Base-by-base conservation (phyloP, 2,113 vertebrate species). In the Aleadryas rufinucha region DNA sequence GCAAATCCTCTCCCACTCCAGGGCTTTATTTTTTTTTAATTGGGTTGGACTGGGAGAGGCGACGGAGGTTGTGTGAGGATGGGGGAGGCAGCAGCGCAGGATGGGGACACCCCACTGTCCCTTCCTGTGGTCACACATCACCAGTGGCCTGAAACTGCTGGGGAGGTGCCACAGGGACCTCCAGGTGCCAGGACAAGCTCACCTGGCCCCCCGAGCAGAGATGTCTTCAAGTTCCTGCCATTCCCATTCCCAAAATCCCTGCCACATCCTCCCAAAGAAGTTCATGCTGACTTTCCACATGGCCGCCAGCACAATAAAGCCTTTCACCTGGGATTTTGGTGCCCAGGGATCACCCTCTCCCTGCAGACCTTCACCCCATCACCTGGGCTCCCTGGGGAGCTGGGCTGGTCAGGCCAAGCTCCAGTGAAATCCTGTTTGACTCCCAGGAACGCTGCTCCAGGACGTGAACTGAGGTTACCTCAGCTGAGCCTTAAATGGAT, bases 401-500 rank as follows among this genome's bases (percentile, higher is more conserved):
- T 20, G 69, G 33, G 31, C 54, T 42, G 41, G 26, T 4, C 30
- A 22, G 23, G 60, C 61, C 56, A 26, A 77, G 63, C 26, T 2
- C 1, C 50, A 15, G 50, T 41, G 35, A 87, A 90, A 94, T 37
- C 33, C 53, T 6, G 5, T 74, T 39, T 54, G 87, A 41, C 65
- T 79, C 44, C 27, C 59, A 37, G 41, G 56, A 57, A 52, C 0
- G 12, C 52, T 11, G 2, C 16, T 5, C 30, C 2, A 78, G 90
- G 94, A 83, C 15, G 1, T 66, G 83, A 87, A 69, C 91, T 0
- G 4, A 60, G 26, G 84, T 93, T 96, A 78, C 93, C 84, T 94
- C 91, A 78, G 76, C 77, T 60, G 66, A 95, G 92, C 80, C 70
- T 82, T 88, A 93, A 95, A 94, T 95, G 89, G 95, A 96, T 96